Percentiles rank a stretch among this genome's conserved stretches.
Evolutionary conservation across 2,888 invertebrate species (phyloP).

Genomic region (Drosophila vallismaia): DNA sequence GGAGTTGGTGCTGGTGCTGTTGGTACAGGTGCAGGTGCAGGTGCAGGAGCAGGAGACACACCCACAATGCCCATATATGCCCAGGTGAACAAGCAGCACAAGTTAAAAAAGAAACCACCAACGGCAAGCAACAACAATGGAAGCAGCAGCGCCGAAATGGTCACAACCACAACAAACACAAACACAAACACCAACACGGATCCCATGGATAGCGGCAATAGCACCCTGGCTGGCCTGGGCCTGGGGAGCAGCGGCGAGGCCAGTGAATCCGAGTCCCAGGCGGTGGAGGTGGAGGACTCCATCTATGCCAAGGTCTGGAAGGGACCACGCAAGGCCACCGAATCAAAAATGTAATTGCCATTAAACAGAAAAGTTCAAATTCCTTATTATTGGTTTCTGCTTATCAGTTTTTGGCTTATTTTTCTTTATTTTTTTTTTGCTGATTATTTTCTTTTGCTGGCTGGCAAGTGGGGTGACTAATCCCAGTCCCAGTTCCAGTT

Average conservation of each 20-base stretch:
- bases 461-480: background rate
- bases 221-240: conserved; percentile 13
- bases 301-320: conserved; percentile 84
- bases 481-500: background rate
- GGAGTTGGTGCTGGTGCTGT: background rate
- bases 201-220: conserved; percentile 6
- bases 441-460: background rate
- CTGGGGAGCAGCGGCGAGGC: conserved; percentile 42
- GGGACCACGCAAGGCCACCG: conserved; percentile 83
- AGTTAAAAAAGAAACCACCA: conserved; percentile 82
- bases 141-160: background rate
- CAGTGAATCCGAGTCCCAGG: conserved; percentile 79
- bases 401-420: conserved; percentile 18
- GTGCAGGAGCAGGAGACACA: background rate
- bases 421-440: background rate
- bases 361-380: background rate
- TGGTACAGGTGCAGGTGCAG: background rate
- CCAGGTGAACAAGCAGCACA: conserved; percentile 84
- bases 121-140: conserved; percentile 44
- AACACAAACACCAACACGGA: background rate
- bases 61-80: conserved; percentile 81
- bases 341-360: conserved; percentile 84
- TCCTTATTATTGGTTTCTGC: conserved; percentile 8
- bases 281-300: conserved; percentile 59
- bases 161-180: background rate